Conservation (phyloP, 2,113 vertebrate genomes). For the Oplegnathus fasciatus region DNA sequence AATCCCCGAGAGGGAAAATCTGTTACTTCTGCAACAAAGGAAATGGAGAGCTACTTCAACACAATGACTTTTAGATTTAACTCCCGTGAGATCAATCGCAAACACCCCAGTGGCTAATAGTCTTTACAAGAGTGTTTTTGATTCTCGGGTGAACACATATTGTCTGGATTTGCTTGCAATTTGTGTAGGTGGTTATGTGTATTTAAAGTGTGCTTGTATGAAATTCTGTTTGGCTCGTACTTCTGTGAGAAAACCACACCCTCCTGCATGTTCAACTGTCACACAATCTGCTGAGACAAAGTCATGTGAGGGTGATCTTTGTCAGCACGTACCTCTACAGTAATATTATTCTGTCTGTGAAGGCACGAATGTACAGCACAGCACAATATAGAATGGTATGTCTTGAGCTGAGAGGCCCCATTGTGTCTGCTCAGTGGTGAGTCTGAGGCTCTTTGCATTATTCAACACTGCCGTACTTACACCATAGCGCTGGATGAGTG, state of each 20-base stretch:
- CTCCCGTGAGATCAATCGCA: constrained; percentile 21
- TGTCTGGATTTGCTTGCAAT: background rate
- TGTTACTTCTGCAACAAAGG: constrained; percentile 47
- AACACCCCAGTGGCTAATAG: constrained; percentile 1
- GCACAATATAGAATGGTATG: constrained; percentile 46
- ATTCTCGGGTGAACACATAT: background rate
- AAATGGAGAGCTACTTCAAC: constrained; percentile 41
- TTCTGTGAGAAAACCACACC: constrained; percentile 23
- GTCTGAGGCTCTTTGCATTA: constrained; percentile 70
- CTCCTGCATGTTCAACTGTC: background rate
- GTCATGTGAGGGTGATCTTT: constrained; percentile 14
- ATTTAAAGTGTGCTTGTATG: background rate
- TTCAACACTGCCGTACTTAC: constrained; percentile 71
- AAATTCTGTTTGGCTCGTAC: background rate
- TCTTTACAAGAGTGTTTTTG: background rate
- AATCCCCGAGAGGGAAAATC: constrained; percentile 34
- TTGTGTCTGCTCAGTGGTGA: constrained; percentile 64
- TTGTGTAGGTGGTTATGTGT: background rate
- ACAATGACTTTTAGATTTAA: constrained; percentile 39
- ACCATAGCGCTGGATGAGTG: constrained; percentile 51
- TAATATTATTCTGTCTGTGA: constrained; percentile 4
- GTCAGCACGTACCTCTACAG: constrained; percentile 10
- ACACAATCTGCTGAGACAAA: constrained; percentile 1
- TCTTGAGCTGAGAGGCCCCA: constrained; percentile 65
- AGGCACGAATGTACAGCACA: constrained; percentile 41